A percentile compares a stretch with the other conserved stretches of the same genome.
phyloP scores from a whole-genome alignment of 2,113 vertebrate genomes.

The Verasper variegatus region DNA sequence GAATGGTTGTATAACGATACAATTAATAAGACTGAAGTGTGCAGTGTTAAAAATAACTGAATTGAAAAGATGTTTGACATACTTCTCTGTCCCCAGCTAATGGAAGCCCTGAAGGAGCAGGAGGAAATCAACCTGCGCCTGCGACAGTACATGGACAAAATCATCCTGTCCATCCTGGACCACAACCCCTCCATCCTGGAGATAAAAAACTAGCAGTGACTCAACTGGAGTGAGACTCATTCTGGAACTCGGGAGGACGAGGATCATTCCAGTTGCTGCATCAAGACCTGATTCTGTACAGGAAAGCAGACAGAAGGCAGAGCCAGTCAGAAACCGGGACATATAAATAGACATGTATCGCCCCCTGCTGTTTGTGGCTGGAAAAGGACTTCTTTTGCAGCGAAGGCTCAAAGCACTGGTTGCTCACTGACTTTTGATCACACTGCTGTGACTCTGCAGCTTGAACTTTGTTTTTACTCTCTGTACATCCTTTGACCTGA shows the following conservation, averaged over 20 bases:
- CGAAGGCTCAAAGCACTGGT: neutral
- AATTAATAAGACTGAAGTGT: no score
- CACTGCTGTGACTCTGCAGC: conserved; percentile 35
- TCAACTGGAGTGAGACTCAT: conserved; percentile 48
- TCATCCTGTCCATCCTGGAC: conserved; percentile 96
- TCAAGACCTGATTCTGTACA: conserved; percentile 15
- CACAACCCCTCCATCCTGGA: conserved; percentile 98
- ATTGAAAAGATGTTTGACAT: neutral
- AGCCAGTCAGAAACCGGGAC: conserved; percentile 32
- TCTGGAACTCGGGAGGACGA: conserved; percentile 1
- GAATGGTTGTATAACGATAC: neutral
- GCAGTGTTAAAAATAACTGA: neutral
- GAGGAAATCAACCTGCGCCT: conserved; percentile 96
- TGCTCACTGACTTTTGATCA: conserved; percentile 34
- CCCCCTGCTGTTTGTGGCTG: conserved; percentile 69
- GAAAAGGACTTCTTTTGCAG: conserved; percentile 21
- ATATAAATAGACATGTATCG: conserved; percentile 41
- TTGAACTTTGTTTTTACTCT: conserved; percentile 28
- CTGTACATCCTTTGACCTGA: conserved; percentile 37
- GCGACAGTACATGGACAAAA: conserved; percentile 99
- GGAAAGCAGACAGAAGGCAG: conserved; percentile 26
- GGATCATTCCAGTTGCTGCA: conserved; percentile 50
- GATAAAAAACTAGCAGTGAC: conserved; percentile 89
- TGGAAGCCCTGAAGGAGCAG: conserved; percentile 98
- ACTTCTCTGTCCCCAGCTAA: conserved; percentile 83